Percentiles rank a stretch among this genome's conserved stretches.
Evolutionary conservation across 2,113 vertebrate genomes (phyloP).

Genomic region (Eupsittula cactorum): DNA sequence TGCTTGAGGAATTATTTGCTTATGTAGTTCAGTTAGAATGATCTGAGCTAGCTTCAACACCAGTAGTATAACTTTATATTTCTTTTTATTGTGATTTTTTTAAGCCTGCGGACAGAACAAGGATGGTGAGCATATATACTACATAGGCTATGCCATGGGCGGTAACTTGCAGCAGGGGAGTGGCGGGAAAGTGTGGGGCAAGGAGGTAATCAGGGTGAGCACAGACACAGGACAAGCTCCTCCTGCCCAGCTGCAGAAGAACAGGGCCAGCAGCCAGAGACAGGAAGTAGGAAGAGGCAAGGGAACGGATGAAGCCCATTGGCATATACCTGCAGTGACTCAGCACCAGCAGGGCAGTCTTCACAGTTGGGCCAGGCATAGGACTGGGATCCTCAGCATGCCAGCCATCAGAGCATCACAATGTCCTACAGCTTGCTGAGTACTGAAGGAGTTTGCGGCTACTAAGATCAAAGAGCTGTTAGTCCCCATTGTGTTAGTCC

Average conservation of each 20-base stretch:
- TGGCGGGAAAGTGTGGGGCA: background rate
- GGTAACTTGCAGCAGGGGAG: background rate
- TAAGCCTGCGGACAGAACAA: background rate
- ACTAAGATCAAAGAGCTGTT: rapidly evolving
- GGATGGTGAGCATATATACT: background rate
- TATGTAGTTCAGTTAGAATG: background rate
- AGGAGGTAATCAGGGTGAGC: background rate
- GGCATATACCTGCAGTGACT: rapidly evolving
- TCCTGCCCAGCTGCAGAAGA: background rate
- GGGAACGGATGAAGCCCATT: background rate
- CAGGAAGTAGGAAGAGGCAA: background rate
- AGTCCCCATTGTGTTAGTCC: background rate
- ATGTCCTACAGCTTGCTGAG: background rate
- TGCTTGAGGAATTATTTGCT: background rate
- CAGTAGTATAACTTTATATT: background rate
- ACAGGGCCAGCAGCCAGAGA: background rate
- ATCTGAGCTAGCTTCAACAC: background rate
- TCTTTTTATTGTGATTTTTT: background rate
- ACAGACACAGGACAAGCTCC: background rate
- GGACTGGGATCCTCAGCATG: background rate
- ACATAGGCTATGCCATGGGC: rapidly evolving
- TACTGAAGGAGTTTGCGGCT: rapidly evolving
- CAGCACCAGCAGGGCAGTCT: background rate
- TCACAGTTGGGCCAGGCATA: background rate
- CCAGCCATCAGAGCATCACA: background rate